A percentile compares a stretch with the other conserved stretches of the same genome.
Conservation (phyloP, 2,113 vertebrate species). For the Hucho hucho region DNA sequence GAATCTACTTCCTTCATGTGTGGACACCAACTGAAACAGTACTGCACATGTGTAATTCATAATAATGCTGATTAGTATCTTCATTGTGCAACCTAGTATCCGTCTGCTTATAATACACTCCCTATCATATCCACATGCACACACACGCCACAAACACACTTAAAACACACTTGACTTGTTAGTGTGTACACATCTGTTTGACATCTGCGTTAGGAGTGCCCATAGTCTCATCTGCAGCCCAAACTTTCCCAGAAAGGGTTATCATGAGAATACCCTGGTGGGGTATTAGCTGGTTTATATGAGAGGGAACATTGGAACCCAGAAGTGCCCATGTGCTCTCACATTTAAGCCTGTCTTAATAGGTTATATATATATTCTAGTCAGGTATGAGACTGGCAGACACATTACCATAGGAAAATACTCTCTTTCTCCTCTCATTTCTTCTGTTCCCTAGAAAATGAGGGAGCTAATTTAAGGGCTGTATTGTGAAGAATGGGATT, state of each 20-base stretch:
- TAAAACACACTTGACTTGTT: neutral
- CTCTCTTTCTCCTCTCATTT: no score
- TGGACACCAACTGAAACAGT: neutral
- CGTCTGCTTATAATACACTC: neutral
- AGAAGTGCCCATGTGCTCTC: neutral
- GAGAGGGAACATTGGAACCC: neutral
- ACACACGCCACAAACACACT: neutral
- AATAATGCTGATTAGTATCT: no score
- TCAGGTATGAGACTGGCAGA: constrained; percentile 17
- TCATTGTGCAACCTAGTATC: no score
- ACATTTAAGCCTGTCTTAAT: neutral
- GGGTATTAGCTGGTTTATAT: neutral
- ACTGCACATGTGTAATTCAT: neutral
- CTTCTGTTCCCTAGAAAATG: neutral
- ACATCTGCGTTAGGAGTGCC: no score
- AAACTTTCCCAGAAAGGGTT: neutral
- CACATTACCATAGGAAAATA: neutral
- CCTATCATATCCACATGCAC: neutral
- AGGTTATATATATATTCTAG: constrained; percentile 11
- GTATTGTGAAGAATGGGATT: constrained; percentile 24
- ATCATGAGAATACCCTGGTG: neutral
- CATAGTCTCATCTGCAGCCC: neutral
- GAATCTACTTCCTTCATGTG: neutral
- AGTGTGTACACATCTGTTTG: no score
- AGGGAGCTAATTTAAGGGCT: constrained; percentile 5